These are phyloP conservation scores for Dromaius novaehollandiae DNA, from an alignment of 2,113 vertebrate genomes.

Conservation along the genomic window DNA sequence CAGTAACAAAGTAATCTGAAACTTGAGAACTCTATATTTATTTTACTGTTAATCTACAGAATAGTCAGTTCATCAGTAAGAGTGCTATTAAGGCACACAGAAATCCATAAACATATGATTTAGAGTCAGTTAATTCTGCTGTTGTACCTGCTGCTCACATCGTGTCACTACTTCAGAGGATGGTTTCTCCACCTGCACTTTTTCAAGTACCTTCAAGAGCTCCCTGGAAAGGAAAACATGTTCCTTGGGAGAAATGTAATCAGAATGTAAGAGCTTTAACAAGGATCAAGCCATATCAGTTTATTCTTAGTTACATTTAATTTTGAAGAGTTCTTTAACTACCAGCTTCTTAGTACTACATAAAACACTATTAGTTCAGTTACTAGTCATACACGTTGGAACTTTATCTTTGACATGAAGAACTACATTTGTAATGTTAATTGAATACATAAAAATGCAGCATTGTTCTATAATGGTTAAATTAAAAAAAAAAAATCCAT, in stretches of 20 bases:
- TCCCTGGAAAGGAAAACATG: constrained; percentile 77
- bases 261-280: neutral
- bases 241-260: neutral
- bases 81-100: neutral
- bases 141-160: constrained; percentile 85
- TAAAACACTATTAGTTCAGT: neutral
- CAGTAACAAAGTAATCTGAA: neutral
- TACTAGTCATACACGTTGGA: neutral
- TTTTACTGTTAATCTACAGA: neutral
- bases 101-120: neutral
- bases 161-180: constrained; percentile 73
- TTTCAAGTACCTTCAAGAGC: constrained; percentile 83
- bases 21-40: neutral
- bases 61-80: neutral
- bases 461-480: neutral
- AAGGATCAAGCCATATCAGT: neutral
- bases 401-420: neutral
- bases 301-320: neutral
- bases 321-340: neutral
- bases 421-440: neutral
- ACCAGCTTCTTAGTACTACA: neutral
- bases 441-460: neutral
- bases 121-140: neutral
- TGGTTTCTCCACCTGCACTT: constrained; percentile 82
- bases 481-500: neutral